A percentile compares a stretch with the other conserved stretches of the same genome.
Evolutionary conservation across 2,888 invertebrate genomes (phyloP).

Genomic region (Xestia sexstrigata): DNA sequence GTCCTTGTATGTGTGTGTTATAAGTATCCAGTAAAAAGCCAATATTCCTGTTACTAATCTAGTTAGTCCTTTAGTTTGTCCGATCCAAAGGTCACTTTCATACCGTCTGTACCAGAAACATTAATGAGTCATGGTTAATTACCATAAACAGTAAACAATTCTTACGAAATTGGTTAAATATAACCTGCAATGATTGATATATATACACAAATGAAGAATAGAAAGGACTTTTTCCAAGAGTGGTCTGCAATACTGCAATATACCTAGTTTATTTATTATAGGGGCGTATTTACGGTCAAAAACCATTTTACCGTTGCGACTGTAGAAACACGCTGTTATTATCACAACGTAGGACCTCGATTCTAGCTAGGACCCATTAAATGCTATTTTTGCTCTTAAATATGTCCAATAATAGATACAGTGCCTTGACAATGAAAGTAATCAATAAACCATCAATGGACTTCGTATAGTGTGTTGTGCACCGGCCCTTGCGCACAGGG

Average conservation of each 20-base stretch:
- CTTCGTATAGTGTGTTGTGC: slow-evolving; percentile 5
- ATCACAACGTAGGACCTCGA: not conserved
- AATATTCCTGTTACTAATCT: not conserved
- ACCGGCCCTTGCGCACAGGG: slow-evolving; percentile 38
- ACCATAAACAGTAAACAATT: slow-evolving; percentile 14
- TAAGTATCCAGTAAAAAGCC: not conserved
- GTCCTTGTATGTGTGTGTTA: not conserved
- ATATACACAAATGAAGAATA: not conserved
- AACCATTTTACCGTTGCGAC: not conserved
- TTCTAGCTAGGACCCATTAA: not conserved
- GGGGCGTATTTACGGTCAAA: not conserved
- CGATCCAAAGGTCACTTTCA: slow-evolving; percentile 32
- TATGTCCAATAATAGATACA: slow-evolving; percentile 14
- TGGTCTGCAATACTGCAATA: not conserved
- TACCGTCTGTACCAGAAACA: not conserved
- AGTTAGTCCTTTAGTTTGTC: slow-evolving; percentile 21
- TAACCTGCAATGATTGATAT: not conserved
- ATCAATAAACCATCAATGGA: slow-evolving; percentile 52
- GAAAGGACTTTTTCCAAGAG: not conserved
- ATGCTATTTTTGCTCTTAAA: not conserved
- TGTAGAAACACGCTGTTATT: not conserved
- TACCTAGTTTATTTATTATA: not conserved
- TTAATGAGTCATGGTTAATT: slow-evolving; percentile 25
- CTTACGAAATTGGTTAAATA: slow-evolving; percentile 9
- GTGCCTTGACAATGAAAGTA: slow-evolving; percentile 46